Conservation (phyloP, 2,888 invertebrate genomes). For the Helicoverpa assulta region DNA sequence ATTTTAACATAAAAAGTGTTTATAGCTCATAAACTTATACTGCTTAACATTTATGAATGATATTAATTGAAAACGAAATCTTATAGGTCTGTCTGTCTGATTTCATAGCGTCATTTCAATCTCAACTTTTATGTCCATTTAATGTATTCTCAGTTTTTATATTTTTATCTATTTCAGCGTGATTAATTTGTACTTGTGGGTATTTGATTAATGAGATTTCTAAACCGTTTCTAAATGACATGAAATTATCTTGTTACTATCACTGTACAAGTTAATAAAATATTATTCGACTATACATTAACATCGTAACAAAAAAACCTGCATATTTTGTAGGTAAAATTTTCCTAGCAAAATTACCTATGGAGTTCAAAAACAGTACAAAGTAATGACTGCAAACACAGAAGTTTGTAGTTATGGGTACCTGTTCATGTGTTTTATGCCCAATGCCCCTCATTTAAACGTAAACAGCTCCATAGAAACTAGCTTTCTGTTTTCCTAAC, state of each 20-base stretch:
- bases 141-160: conserved; percentile 23
- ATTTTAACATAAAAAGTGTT: conserved; percentile 50
- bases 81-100: conserved; percentile 25
- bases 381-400: too few species aligned
- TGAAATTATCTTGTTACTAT: too few species aligned
- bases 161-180: conserved; percentile 20
- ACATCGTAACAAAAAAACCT: background rate
- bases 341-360: too few species aligned
- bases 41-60: conserved; percentile 55
- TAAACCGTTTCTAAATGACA: too few species aligned
- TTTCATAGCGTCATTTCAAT: conserved; percentile 34
- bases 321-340: too few species aligned
- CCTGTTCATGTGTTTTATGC: background rate
- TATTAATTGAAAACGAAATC: conserved; percentile 49
- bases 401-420: too few species aligned
- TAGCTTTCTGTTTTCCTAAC: conserved; percentile 15
- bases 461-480: background rate
- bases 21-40: conserved; percentile 56
- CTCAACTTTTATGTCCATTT: conserved; percentile 29
- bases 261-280: background rate
- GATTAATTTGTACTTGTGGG: background rate
- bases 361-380: too few species aligned
- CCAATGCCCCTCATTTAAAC: background rate
- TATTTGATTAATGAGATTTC: background rate
- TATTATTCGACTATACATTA: background rate